Evolutionary conservation across 2,888 invertebrate genomes (phyloP), one percentile per base, ranked within the genome.

Genomic region (Synergus umbraculus): DNA sequence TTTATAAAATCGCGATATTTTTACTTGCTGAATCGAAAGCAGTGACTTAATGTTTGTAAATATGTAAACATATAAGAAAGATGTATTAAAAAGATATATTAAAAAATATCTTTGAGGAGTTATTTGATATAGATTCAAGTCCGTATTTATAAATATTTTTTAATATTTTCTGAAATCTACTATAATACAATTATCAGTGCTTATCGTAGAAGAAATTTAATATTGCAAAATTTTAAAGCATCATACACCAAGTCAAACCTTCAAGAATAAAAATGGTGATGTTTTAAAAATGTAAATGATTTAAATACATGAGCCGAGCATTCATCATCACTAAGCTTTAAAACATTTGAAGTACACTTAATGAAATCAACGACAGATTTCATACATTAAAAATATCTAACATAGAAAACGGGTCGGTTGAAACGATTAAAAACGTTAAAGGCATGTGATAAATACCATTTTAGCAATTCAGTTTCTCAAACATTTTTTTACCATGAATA

Each of bases 111-210:
- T 4, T 44, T 9, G 46, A 44, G 37, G 49, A 29, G n/a, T 49
- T 69, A 44, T 44, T 67, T 65, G 49, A 78, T 41, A 44, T 78
- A 41, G 1, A 60, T 18, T 54, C 44, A 37, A 65, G 41, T 13
- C 29, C 12, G 0, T 63, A n/a, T 13, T 60, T 67, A 60, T 73
- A 44, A 69, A 69, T 78, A 41, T 46, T 9, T 77, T 18, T 49
- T 64, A 65, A 43, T 78, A 54, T 66, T 78, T 54, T 73, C 58
- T n/a, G 58, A 54, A 78, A 69, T 69, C 37, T 29, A 46, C 58
- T 60, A 67, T 66, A 67, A 73, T 73, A 73, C 73, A 58, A 37
- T 73, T 9, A 54, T 54, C 18, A 67, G 46, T 73, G 12, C 37
- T 58, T 41, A 73, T 49, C 58, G 73, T 54, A 54, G 41, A 54